Evolutionary conservation across 2,113 vertebrate species (phyloP), one percentile per base, ranked within the genome.

Genomic region (Plotosus lineatus): DNA sequence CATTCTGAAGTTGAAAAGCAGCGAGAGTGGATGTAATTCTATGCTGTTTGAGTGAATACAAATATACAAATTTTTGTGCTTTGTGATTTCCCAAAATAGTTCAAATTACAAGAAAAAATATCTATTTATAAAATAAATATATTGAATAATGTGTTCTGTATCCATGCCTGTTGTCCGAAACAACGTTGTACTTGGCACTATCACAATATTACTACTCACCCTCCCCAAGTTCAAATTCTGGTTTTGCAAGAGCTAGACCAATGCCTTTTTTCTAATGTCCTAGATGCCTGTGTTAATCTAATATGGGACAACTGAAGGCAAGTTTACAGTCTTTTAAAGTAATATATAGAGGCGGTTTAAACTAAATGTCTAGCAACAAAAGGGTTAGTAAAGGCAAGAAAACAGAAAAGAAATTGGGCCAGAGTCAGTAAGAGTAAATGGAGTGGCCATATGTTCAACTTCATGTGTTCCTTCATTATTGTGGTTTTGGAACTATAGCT

Each of bases 391-490:
- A 10, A 72, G 77, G 51, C 31, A 74, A 63, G 31, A 60, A 65
- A 82, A 66, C 17, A 66, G 80, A 72, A 75, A 48, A 65, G 40
- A 88, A 90, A 91, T 90, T 65, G 48, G 82, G 87, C 84, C 86
- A 88, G 83, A 85, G 83, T 89, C 46, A n/a, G 68, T 55, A 74
- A 61, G 42, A 82, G 85, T 85, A 74, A 83, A 82, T 77, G 82
- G 86, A 85, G 48, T 82, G 82, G 75, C 74, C 60, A 81, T 83
- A 85, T 88, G 81, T 81, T 78, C 65, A 82, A 83, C 87, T 88
- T 86, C 86, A 90, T 87, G 88, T 84, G 88, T 89, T 89, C 86
- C 87, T 86, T 88, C 86, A 82, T 87, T 84, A 85, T 85, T 88
- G 89, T 78, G 89, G 87, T 86, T 91, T 82, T 88, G 89, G 85